Evolutionary conservation across 1,140 invertebrate species (phyloP), one percentile per base, ranked within the genome.

Genomic region (Prorops nasuta): DNA sequence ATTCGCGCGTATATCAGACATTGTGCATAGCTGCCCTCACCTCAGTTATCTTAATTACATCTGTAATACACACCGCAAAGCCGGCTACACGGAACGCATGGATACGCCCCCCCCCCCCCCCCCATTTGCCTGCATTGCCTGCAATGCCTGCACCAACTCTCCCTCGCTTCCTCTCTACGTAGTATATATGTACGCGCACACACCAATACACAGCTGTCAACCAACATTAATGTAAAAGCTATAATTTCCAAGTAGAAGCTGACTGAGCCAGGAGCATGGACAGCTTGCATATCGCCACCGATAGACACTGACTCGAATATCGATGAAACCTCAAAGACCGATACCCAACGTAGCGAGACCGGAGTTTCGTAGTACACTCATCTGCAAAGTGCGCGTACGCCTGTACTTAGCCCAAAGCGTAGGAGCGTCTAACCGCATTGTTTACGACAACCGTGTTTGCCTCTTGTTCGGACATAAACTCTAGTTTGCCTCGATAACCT

Each of bases 11-110:
- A 72, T 64, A 74, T 75, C 70, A 72, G 51, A 45, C 67, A 74
- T 71, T 74, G 67, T 72, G 70, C 69, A 74, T 71, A 69, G 67
- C 66, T 73, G 69, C 71, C 63, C 66, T 72, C 69, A 72, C 73
- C 71, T 73, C 71, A 66, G 71, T 71, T 74, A 76, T 74, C 73
- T 76, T 76, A 74, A 76, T 76, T 74, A 72, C 73, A 74, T 76
- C 71, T 74, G 71, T 73, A 76, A 74, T 72, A 64, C 68, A 73
- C 67, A 65, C 71, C 68, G 61, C 71, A 68, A 60, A 67, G 62
- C 64, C 59, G 44, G 47, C 57, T 22, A 45, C 44, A 46, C 45
- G 49, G 37, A 51, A 45, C 49, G 44, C 16, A 22, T 28, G 44
- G 32, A n/a, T n/a, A 19, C 35, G 38, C n/a, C 32, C 28, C 43